Evolutionary conservation across 2,888 invertebrate genomes (phyloP), one percentile per base, ranked within the genome.

Genomic region (Chymomyza caudatula): DNA sequence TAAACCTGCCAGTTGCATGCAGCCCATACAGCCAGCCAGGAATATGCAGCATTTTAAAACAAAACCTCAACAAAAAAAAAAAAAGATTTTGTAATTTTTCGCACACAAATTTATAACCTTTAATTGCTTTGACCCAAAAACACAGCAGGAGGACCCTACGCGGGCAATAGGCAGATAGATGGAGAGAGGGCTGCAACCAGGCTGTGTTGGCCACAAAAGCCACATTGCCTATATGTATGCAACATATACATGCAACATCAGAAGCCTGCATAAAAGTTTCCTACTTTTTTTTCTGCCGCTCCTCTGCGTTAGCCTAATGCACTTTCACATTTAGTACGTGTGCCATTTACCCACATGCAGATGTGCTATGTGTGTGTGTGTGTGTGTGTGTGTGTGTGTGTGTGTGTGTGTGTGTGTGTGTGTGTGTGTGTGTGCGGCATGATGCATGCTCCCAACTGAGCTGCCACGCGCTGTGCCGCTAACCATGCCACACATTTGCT

Each of bases 91-190:
- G 63, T 69, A 82, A 82, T 83, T 79, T 82, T 77, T 86, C 67
- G 78, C 85, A 76, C 69, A 72, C 61, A 82, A 87, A 87, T 87
- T 87, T 83, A 83, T 87, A 83, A 87, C 87, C 86, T 83, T 85
- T 83, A 83, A 83, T 83, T 83, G 86, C 86, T 85, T 77, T 85
- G 87, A 85, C 82, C 85, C 77, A 82, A 86, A 85, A 82, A 86
- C 82, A 67, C 74, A 81, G 76, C 85, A 76, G 61, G 53, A 43
- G 25, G n/a, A 15, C 51, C 47, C 19, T 5, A 20, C 43, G 23
- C 11, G 25, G n/a, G 23, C 51, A 56, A 37, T 5, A 20, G 53
- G 23, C 11, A 47, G 6, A 42, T 5, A 20, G 43, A 42, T 22
- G 61, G 73, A 47, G 54, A 3, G 74, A 70, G 65, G 64, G 53